Evolutionary conservation across 2,888 invertebrate genomes (phyloP), one percentile per base, ranked within the genome.

Genomic region (Serrognathus titanus): DNA sequence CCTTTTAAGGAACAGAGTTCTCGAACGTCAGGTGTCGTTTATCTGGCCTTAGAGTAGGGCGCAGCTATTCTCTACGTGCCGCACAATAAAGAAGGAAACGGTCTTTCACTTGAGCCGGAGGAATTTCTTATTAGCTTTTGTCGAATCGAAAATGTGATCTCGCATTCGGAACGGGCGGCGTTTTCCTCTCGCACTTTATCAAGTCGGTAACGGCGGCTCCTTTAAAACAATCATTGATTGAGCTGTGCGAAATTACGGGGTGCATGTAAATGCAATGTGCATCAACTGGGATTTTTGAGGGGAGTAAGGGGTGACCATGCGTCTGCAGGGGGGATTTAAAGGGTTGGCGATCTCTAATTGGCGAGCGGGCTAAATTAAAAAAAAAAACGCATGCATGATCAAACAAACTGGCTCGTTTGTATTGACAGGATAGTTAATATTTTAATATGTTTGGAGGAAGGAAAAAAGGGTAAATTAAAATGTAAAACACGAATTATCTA

Each of bases 91-190:
- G 13, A 40, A 40, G 11, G 40, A 12, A 40, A 12, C 40, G 11
- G 40, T 40, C 11, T 40, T 40, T 56, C 59, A 56, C 62, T 63
- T 57, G 62, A 61, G 56, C 58, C 51, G 58, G 47, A 55, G 60
- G 63, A 62, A 63, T 63, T 63, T 62, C 62, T 58, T 61, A 63
- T 63, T 62, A 62, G 57, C 59, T 60, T 58, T 59, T 60, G 51
- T 53, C 40, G 49, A 45, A 57, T 53, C 20, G 43, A 43, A 43
- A 43, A 11, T 43, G 35, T 45, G 45, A 59, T 31, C 39, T 39
- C 35, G 7, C 35, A 51, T 51, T 40, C 13, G 40, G n/a, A 31
- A 43, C 24, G 24, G 24, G 24, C 24, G 24, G 24, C 16, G 20
- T 43, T 16, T 12, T 40, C 40, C 40, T 12, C 40, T 11, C 13